Percentiles rank a stretch among this genome's conserved stretches.
phyloP scores from a whole-genome alignment of 2,888 invertebrate species.

The Yponomeuta cagnagella region DNA sequence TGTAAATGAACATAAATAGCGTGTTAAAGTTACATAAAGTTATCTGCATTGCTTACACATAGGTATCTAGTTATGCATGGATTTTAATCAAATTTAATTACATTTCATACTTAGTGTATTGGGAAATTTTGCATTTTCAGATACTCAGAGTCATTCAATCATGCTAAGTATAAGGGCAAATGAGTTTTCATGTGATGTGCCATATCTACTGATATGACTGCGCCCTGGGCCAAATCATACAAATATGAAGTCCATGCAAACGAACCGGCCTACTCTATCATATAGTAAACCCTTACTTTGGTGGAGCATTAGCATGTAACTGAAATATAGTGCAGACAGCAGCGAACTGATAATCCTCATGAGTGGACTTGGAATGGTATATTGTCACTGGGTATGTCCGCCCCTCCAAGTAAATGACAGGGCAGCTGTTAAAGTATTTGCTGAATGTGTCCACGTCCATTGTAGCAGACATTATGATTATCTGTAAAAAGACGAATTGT shows the following conservation, averaged over 20 bases:
- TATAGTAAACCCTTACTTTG: conserved; percentile 52
- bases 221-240: too few relatives aligned
- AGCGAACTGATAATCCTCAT: conserved; percentile 90
- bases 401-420: conserved; percentile 93
- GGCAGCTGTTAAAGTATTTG: conserved; percentile 89
- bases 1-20: conserved; percentile 54
- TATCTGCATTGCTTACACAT: too few relatives aligned
- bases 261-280: not conserved
- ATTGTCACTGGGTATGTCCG: conserved; percentile 88
- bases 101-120: too few relatives aligned
- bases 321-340: conserved; percentile 92
- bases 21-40: not conserved
- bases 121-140: not conserved
- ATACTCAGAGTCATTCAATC: conserved; percentile 12
- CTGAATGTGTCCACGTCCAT: conserved; percentile 97
- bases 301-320: conserved; percentile 87
- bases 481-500: conserved; percentile 54
- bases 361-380: conserved; percentile 80
- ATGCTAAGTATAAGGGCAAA: too few relatives aligned
- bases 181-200: too few relatives aligned
- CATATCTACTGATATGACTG: too few relatives aligned
- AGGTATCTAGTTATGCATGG: too few relatives aligned
- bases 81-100: too few relatives aligned
- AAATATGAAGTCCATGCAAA: too few relatives aligned
- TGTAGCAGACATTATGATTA: conserved; percentile 95